These are phyloP conservation scores for Muricea muricata DNA, from an alignment of 92 coral and sea anemone genomes.

Conservation along the genomic window DNA sequence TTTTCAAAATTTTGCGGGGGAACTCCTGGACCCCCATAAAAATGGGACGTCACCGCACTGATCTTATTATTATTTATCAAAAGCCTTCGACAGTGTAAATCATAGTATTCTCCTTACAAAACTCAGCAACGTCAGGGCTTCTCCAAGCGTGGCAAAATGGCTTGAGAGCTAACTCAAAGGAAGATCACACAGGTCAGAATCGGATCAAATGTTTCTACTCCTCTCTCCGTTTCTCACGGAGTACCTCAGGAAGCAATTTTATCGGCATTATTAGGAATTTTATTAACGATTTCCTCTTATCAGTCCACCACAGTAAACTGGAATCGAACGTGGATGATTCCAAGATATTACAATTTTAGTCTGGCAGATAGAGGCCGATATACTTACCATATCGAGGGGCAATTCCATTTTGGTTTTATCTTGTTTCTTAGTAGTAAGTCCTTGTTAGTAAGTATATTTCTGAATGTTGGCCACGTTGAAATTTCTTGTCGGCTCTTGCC, in stretches of 20 bases:
- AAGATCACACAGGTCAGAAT: constrained; percentile 39
- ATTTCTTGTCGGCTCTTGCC: too few species aligned
- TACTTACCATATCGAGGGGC: too few species aligned
- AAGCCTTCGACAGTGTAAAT: constrained; percentile 11
- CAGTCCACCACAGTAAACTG: constrained; percentile 38
- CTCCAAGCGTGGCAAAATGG: constrained; percentile 31
- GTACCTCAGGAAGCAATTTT: constrained; percentile 10
- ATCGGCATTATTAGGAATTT: constrained; percentile 23
- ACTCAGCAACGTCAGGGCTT: constrained; percentile 30
- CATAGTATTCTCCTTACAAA: constrained; percentile 24
- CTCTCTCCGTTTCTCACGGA: not conserved
- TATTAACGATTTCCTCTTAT: constrained; percentile 26
- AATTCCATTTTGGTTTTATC: too few species aligned
- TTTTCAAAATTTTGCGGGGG: too few species aligned
- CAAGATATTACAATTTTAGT: constrained; percentile 27
- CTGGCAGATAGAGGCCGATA: too few species aligned
- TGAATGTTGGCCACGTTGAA: too few species aligned
- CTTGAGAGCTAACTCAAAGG: constrained; percentile 27
- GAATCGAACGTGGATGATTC: constrained; percentile 32
- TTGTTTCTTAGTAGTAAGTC: too few species aligned
- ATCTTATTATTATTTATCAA: constrained; percentile 24
- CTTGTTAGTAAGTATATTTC: too few species aligned
- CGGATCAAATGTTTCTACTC: constrained; percentile 18
- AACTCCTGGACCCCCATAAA: too few species aligned
- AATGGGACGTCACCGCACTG: constrained; percentile 42